Conservation (phyloP, 2,888 invertebrate species). For the Chesias legatella region DNA sequence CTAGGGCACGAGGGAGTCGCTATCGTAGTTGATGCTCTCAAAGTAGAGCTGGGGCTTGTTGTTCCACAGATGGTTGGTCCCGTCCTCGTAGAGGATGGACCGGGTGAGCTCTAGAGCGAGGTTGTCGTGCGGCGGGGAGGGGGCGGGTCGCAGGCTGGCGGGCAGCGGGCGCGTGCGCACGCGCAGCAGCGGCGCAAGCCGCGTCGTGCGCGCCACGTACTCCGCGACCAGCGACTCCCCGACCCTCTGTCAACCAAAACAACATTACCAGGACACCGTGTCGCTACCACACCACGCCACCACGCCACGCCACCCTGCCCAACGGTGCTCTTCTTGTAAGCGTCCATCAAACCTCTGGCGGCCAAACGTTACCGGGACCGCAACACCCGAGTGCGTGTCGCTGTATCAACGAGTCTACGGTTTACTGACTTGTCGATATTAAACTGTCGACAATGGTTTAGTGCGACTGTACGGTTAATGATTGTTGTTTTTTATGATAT, state of each 20-base stretch:
- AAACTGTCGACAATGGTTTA: no score
- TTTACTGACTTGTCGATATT: no score
- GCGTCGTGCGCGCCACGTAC: conserved; percentile 60
- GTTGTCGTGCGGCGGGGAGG: conserved; percentile 58
- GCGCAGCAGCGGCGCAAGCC: conserved; percentile 52
- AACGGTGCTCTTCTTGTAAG: no score
- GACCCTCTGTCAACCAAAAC: conserved; percentile 28
- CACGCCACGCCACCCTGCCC: no score
- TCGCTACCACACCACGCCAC: no score
- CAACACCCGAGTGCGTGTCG: no score
- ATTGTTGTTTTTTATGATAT: no score
- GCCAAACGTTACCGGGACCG: conserved; percentile 13
- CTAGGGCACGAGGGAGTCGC: no score
- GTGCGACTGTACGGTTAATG: no score
- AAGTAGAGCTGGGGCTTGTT: conserved; percentile 80
- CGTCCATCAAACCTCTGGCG: no score
- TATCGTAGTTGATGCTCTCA: conserved; percentile 83
- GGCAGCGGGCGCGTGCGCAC: conserved; percentile 57
- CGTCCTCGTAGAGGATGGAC: conserved; percentile 59
- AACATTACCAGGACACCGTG: conserved; percentile 15
- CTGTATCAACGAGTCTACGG: no score
- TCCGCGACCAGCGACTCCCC: conserved; percentile 44
- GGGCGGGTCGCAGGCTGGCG: conserved; percentile 45
- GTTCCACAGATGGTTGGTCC: conserved; percentile 81
- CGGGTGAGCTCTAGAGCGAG: conserved; percentile 54